These are phyloP conservation scores for Apamea epomidion DNA, from an alignment of 2,888 invertebrate species.

Conservation along the genomic window DNA sequence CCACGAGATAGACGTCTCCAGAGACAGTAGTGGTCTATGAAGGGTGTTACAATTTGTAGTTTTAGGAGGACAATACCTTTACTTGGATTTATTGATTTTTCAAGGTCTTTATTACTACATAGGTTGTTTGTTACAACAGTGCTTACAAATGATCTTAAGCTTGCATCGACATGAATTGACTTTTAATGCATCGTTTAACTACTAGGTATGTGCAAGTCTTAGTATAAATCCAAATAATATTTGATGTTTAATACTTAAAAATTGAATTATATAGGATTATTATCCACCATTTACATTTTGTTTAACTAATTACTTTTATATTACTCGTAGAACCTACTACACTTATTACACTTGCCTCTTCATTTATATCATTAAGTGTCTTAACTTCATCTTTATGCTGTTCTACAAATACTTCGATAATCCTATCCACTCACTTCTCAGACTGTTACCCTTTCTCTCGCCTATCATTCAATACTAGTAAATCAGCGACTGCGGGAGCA, in stretches of 20 bases:
- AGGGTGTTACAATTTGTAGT: not conserved
- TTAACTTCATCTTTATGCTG: not conserved
- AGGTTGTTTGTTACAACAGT: no score
- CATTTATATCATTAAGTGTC: not conserved
- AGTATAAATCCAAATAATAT: not conserved
- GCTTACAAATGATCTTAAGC: not conserved
- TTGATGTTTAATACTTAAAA: not conserved
- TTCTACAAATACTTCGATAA: not conserved
- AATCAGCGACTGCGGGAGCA: conserved; percentile 27
- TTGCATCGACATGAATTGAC: not conserved
- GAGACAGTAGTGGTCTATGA: not conserved
- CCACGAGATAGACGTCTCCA: conserved; percentile 24
- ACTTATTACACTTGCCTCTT: not conserved
- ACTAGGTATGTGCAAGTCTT: not conserved
- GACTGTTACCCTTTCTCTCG: conserved; percentile 29
- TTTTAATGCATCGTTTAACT: no score
- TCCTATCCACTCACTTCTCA: not conserved
- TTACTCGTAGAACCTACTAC: not conserved
- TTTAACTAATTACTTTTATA: not conserved
- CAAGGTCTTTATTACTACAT: not conserved
- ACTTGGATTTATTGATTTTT: not conserved
- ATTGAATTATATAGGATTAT: not conserved
- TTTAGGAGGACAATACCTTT: not conserved
- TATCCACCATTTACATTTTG: not conserved
- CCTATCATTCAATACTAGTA: conserved; percentile 30